Evolutionary conservation across 2,888 invertebrate genomes (phyloP), one percentile per base, ranked within the genome.

Genomic region (Drosophila monieri): DNA sequence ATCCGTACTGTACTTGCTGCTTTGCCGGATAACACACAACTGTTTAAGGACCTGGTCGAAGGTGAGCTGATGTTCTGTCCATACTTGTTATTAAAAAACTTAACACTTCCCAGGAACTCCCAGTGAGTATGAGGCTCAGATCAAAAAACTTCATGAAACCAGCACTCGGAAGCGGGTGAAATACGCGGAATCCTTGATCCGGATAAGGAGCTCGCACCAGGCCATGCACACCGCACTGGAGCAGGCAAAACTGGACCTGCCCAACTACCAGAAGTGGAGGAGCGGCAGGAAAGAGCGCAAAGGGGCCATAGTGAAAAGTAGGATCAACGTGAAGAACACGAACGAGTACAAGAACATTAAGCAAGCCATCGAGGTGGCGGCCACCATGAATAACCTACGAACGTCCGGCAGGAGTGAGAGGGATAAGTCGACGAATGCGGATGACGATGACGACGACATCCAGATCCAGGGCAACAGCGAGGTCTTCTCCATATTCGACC

Each of bases 401-500:
- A 32, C 32, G 1, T 32, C 32, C 32, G 3, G 3, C 4, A 4
- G 21, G 5, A 23, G 21, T 23, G 21, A 23, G 4, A 23, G 4
- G 21, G 21, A 23, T 23, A 23, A 3, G 21, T 23, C n/a, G 2
- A n/a, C 6, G n/a, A 35, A 2, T 35, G 6, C 1, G 6, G 18
- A 1, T 15, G 15, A 5, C 2, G 48, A 14, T 9, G 58, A 57
- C 9, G 48, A 61, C 27, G 58, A 61, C 3, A 21, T 47, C 2
- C 25, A 14, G 39, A 9, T 41, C 12, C 23, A 14, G 14, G 61
- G 49, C 3, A 46, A 14, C 6, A 39, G 27, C 9, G 27, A 23
- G 3, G 18, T 41, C 4, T 14, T 59, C 23, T 72, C 78, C 6
- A 54, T 80, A 41, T 53, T 54, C 14, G 78, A 79, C 44, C 80